phyloP scores from a whole-genome alignment of 2,797 vertebrate species.

The Petrocephalus schoutedeni region DNA sequence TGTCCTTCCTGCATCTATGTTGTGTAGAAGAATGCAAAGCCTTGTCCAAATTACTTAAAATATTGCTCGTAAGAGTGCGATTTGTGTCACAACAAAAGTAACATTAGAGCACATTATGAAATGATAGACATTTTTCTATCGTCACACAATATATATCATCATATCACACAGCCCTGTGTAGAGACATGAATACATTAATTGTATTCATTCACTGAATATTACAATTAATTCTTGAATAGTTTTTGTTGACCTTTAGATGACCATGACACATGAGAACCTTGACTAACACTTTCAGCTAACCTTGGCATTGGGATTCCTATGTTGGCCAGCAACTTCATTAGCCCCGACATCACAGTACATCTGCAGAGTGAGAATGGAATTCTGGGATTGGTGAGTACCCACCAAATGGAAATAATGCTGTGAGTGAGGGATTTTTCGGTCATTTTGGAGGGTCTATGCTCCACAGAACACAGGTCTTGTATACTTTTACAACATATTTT shows the following conservation, averaged over 20 bases:
- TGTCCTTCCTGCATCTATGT: not conserved
- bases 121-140: too few species aligned
- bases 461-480: not conserved
- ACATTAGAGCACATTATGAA: too few species aligned
- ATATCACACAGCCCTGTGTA: not conserved
- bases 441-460: not conserved
- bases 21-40: not conserved
- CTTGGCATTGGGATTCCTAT: constrained; percentile 79
- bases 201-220: too few species aligned
- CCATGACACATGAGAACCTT: constrained; percentile 22
- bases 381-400: constrained; percentile 69
- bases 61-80: not conserved
- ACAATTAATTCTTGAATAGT: too few species aligned
- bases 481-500: not conserved
- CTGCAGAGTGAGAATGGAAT: constrained; percentile 82
- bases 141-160: not conserved
- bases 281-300: constrained; percentile 60
- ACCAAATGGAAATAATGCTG: not conserved
- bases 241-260: not conserved
- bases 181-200: too few species aligned
- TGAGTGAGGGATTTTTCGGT: not conserved
- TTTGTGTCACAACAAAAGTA: not conserved
- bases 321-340: constrained; percentile 79
- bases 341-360: constrained; percentile 72
- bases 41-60: not conserved